Conservation (phyloP, 1,140 invertebrate genomes). For the Pemphigus obesinymphae region DNA sequence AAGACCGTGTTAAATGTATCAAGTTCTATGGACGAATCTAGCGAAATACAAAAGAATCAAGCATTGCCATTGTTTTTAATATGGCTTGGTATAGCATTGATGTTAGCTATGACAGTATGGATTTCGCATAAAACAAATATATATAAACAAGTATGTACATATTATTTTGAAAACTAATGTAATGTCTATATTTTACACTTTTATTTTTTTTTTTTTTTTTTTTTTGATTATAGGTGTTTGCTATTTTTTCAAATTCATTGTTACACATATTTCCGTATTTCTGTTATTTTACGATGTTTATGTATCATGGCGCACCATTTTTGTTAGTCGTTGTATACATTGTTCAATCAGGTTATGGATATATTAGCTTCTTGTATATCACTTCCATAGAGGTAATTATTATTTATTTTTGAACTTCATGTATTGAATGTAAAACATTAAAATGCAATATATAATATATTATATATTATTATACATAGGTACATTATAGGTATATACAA, state of each 20-base stretch:
- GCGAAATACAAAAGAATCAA: not conserved
- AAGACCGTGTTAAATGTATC: constrained; percentile 15
- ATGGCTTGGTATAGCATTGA: not conserved
- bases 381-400: constrained; percentile 1
- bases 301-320: not conserved
- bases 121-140: too few species aligned
- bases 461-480: not conserved
- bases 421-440: not conserved
- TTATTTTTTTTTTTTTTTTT: too few species aligned
- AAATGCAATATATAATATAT: not conserved
- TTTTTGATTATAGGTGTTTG: not conserved
- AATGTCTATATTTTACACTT: too few species aligned
- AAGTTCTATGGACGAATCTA: constrained; percentile 16
- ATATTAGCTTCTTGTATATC: constrained; percentile 20
- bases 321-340: not conserved
- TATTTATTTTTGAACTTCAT: not conserved
- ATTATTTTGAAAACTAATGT: not conserved
- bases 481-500: not conserved
- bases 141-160: not conserved
- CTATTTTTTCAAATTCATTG: not conserved
- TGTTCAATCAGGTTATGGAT: constrained; percentile 6
- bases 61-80: constrained; percentile 1
- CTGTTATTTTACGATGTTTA: not conserved
- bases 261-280: not conserved
- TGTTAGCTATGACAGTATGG: not conserved